phyloP scores from a whole-genome alignment of 2,888 invertebrate genomes.

The Anodontia alba region DNA sequence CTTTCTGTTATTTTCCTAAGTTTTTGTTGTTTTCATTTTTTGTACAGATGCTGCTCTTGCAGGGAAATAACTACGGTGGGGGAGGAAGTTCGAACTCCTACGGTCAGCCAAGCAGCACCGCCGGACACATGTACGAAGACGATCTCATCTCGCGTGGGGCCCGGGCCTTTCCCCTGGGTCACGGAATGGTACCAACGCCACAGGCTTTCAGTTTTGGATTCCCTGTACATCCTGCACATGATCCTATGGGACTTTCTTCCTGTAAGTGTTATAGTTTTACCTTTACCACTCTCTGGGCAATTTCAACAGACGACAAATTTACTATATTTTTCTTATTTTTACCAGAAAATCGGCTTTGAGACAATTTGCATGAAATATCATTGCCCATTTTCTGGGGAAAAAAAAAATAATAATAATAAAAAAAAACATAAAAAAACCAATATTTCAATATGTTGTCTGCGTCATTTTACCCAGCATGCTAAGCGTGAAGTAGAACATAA shows the following conservation, averaged over 20 bases:
- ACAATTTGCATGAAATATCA: too few relatives aligned
- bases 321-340: too few relatives aligned
- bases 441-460: too few relatives aligned
- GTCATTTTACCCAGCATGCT: too few relatives aligned
- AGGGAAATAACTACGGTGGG: slow-evolving; percentile 68
- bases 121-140: slow-evolving; percentile 80
- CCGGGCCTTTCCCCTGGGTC: slow-evolving; percentile 79
- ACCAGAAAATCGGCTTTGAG: too few relatives aligned
- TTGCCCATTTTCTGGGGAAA: background rate
- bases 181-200: slow-evolving; percentile 80
- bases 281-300: too few relatives aligned
- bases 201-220: slow-evolving; percentile 84
- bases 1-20: background rate
- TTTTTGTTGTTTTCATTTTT: slow-evolving; percentile 5
- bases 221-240: slow-evolving; percentile 82
- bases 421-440: too few relatives aligned
- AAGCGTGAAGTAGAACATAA: too few relatives aligned
- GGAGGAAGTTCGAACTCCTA: slow-evolving; percentile 47
- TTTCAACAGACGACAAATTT: too few relatives aligned
- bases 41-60: slow-evolving; percentile 70
- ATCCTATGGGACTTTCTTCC: slow-evolving; percentile 79
- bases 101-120: slow-evolving; percentile 51
- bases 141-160: slow-evolving; percentile 80
- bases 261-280: too few relatives aligned
- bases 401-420: too few relatives aligned